Evolutionary conservation across 2,797 vertebrate species (phyloP).

Genomic region (Microctenopoma lineatum): DNA sequence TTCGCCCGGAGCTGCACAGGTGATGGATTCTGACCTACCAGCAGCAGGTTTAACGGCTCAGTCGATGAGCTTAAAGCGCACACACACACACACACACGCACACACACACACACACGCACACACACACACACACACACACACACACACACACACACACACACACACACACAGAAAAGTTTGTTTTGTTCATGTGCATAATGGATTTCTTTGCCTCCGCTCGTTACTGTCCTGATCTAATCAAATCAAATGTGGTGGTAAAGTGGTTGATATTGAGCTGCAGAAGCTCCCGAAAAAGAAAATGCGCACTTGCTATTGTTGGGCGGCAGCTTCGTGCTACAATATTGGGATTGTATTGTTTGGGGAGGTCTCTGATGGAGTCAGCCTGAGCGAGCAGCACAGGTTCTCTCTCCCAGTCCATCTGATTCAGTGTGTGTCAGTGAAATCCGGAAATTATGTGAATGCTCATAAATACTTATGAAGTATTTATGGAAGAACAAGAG

Average conservation of each 20-base stretch:
- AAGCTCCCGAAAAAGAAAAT: conserved; percentile 44
- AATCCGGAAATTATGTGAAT: no score
- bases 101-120: no score
- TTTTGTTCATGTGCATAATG: conserved; percentile 51
- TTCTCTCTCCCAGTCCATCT: conserved; percentile 25
- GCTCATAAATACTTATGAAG: no score
- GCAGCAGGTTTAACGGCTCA: no score
- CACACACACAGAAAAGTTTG: conserved; percentile 16
- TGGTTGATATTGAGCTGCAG: conserved; percentile 38
- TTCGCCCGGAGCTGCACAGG: conserved; percentile 4
- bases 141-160: no score
- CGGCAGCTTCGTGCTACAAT: conserved; percentile 27
- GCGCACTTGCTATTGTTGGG: conserved; percentile 33
- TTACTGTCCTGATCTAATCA: conserved; percentile 45
- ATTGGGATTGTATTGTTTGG: conserved; percentile 62
- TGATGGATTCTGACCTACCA: conserved; percentile 33
- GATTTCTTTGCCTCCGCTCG: conserved; percentile 37
- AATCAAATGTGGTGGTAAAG: conserved; percentile 42
- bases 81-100: neutral
- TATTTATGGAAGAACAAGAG: conserved; percentile 22
- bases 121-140: no score
- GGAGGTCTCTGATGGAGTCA: conserved; percentile 69
- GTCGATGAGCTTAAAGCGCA: neutral
- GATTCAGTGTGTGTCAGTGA: no score
- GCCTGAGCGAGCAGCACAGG: conserved; percentile 12